phyloP scores from a whole-genome alignment of 2,888 invertebrate species.

The Noctua janthe region DNA sequence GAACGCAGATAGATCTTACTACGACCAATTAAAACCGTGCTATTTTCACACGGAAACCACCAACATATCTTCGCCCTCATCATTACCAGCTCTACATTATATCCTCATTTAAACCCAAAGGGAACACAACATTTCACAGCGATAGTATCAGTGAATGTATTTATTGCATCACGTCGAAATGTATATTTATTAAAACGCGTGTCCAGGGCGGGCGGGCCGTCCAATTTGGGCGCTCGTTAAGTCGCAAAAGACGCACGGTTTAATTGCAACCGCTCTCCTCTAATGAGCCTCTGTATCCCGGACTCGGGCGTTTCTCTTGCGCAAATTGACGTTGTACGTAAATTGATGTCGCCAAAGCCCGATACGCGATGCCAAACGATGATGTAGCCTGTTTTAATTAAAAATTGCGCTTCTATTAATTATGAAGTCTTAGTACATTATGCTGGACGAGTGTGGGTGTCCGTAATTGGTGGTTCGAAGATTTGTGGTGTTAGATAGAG shows the following conservation, averaged over 20 bases:
- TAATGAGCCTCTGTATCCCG: slow-evolving; percentile 87
- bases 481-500: slow-evolving; percentile 17
- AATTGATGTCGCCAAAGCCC: slow-evolving; percentile 84
- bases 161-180: slow-evolving; percentile 74
- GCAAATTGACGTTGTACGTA: slow-evolving; percentile 89
- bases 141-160: slow-evolving; percentile 75
- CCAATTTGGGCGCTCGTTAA: slow-evolving; percentile 89
- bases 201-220: slow-evolving; percentile 82
- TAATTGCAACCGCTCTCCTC: slow-evolving; percentile 89
- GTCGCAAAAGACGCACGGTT: slow-evolving; percentile 88
- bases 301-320: slow-evolving; percentile 80
- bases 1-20: neutral
- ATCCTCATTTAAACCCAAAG: slow-evolving; percentile 65
- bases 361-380: slow-evolving; percentile 75
- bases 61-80: slow-evolving; percentile 46
- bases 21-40: slow-evolving; percentile 20
- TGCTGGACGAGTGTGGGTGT: slow-evolving; percentile 32
- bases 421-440: slow-evolving; percentile 49
- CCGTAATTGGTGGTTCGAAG: slow-evolving; percentile 44
- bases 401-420: slow-evolving; percentile 59
- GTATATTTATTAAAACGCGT: slow-evolving; percentile 83
- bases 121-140: slow-evolving; percentile 66
- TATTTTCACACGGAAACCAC: slow-evolving; percentile 14
- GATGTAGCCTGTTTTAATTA: slow-evolving; percentile 66
- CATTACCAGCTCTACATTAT: slow-evolving; percentile 58